Conservation (phyloP, 2,113 vertebrate species). For the Lagenorhynchus albirostris region DNA sequence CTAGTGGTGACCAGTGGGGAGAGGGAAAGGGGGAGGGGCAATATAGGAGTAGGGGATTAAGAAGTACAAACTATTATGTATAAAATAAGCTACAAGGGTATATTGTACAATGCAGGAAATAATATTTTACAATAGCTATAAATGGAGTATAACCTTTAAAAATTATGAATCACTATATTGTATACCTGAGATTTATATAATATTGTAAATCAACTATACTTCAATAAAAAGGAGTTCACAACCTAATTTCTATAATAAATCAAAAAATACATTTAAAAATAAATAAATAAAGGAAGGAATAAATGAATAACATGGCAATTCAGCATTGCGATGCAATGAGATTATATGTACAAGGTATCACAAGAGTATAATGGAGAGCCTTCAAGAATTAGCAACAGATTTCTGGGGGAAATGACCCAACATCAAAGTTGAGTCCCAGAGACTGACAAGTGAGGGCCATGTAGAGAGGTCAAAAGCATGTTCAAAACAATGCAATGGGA, state of each 20-base stretch:
- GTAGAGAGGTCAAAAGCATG: background rate
- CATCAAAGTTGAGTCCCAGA: background rate
- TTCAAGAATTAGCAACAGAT: background rate
- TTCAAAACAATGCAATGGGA: background rate
- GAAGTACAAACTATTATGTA: background rate
- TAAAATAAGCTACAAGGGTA: background rate
- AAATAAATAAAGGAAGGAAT: background rate
- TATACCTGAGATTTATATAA: background rate
- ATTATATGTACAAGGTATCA: background rate
- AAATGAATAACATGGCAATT: background rate
- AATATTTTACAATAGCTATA: background rate
- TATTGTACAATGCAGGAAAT: background rate
- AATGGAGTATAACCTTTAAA: background rate
- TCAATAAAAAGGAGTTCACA: background rate
- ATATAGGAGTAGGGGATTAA: background rate
- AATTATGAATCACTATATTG: background rate
- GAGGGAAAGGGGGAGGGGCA: background rate
- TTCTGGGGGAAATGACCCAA: background rate
- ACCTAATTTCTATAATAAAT: background rate
- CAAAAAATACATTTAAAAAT: background rate
- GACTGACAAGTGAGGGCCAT: background rate
- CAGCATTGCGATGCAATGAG: background rate
- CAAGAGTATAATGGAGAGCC: background rate
- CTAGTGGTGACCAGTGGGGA: background rate
- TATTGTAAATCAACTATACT: background rate